Conservation (phyloP, 2,888 invertebrate species). For the Tethea ocularis region DNA sequence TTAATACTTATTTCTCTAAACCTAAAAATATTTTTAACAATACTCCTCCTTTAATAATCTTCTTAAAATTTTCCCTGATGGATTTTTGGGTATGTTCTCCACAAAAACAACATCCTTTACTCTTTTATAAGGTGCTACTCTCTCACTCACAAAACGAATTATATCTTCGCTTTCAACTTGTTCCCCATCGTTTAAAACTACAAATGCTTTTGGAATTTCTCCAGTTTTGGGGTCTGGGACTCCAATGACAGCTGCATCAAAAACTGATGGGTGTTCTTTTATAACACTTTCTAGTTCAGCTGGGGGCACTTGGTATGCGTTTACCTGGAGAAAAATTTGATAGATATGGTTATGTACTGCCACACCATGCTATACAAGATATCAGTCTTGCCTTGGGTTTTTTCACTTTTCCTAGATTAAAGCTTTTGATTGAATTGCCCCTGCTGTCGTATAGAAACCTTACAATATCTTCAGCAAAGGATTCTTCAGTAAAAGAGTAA, state of each 20-base stretch:
- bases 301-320: slow-evolving; percentile 91
- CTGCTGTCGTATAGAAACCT: too few relatives aligned
- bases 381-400: too few relatives aligned
- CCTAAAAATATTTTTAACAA: slow-evolving; percentile 16
- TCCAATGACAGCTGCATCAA: slow-evolving; percentile 93
- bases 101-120: slow-evolving; percentile 87
- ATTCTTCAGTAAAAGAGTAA: too few relatives aligned
- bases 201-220: slow-evolving; percentile 90
- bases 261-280: slow-evolving; percentile 87
- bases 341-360: background rate
- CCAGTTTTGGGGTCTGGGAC: slow-evolving; percentile 87
- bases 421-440: too few relatives aligned
- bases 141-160: slow-evolving; percentile 84
- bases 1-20: too few relatives aligned
- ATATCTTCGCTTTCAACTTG: slow-evolving; percentile 82
- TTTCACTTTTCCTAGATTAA: too few relatives aligned
- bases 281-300: slow-evolving; percentile 92
- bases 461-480: too few relatives aligned
- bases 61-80: slow-evolving; percentile 91
- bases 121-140: slow-evolving; percentile 90
- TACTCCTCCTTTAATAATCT: slow-evolving; percentile 75
- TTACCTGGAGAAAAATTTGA: slow-evolving; percentile 70
- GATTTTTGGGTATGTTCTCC: slow-evolving; percentile 89
- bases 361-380: too few relatives aligned
- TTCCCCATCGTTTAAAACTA: slow-evolving; percentile 81